A percentile compares a stretch with the other conserved stretches of the same genome.
Evolutionary conservation across 2,113 vertebrate species (phyloP).

Genomic region (Hydropotes inermis): DNA sequence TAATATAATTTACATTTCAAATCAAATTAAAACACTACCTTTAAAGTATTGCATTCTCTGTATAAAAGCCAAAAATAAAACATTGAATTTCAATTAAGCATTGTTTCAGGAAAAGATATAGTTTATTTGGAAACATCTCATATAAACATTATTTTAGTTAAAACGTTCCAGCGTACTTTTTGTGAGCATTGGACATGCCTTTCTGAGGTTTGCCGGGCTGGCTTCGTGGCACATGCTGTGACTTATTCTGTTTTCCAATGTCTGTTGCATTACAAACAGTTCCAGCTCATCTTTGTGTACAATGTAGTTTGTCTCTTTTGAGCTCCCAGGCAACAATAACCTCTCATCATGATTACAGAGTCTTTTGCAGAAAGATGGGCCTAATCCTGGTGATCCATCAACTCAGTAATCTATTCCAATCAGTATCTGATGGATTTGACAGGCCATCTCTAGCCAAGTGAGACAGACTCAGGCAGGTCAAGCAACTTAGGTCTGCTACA

Average conservation of each 20-base stretch:
- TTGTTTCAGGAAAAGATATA: background rate
- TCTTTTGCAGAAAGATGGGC: conserved; percentile 74
- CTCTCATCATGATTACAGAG: conserved; percentile 75
- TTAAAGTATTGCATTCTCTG: background rate
- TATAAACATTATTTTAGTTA: conserved; percentile 26
- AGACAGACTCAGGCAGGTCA: conserved; percentile 68
- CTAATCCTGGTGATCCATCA: conserved; percentile 75
- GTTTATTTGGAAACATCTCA: conserved; percentile 3
- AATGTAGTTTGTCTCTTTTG: conserved; percentile 50
- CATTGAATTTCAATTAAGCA: background rate
- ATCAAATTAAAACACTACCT: background rate
- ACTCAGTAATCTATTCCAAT: conserved; percentile 80
- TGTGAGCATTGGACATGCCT: background rate
- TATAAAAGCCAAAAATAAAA: conserved; percentile 28
- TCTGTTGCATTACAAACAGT: conserved; percentile 66
- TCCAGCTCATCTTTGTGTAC: conserved; percentile 59
- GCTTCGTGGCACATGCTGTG: background rate
- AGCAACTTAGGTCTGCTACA: conserved; percentile 51
- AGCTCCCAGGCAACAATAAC: conserved; percentile 73
- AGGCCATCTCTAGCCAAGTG: conserved; percentile 73
- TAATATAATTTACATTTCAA: conserved; percentile 30
- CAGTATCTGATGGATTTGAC: conserved; percentile 78
- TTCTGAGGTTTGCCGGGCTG: conserved; percentile 28
- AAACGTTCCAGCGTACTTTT: conserved; percentile 9
- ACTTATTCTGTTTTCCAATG: conserved; percentile 65